Percentiles rank a stretch among this genome's conserved stretches.
Conservation (phyloP, 2,113 vertebrate species). For the Scalopus aquaticus region DNA sequence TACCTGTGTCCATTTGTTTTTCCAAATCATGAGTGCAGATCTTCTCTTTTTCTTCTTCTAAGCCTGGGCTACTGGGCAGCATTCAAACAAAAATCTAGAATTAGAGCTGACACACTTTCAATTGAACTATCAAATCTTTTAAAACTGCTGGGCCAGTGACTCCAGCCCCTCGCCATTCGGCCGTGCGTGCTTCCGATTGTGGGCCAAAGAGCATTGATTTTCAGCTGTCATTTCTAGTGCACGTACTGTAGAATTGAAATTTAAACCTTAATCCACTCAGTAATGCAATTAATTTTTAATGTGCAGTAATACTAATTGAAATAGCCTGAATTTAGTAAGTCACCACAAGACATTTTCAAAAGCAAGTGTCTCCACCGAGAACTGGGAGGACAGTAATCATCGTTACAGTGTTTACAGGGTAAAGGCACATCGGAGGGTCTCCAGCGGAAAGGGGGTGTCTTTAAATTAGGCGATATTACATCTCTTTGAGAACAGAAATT, state of each 20-base stretch:
- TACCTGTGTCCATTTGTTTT: slow-evolving; percentile 51
- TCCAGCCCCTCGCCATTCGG: slow-evolving; percentile 73
- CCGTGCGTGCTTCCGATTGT: slow-evolving; percentile 80
- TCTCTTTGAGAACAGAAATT: slow-evolving; percentile 69
- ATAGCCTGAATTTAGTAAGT: slow-evolving; percentile 93
- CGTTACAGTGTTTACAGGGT: slow-evolving; percentile 85
- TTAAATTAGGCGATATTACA: slow-evolving; percentile 73
- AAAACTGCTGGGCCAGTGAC: slow-evolving; percentile 78
- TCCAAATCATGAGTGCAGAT: slow-evolving; percentile 51
- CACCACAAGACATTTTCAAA: slow-evolving; percentile 92
- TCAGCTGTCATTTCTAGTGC: slow-evolving; percentile 91
- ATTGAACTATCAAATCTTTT: slow-evolving; percentile 82
- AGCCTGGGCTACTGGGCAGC: slow-evolving; percentile 47
- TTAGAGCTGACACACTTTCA: slow-evolving; percentile 82
- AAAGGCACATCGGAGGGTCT: slow-evolving; percentile 74
- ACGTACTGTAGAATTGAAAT: slow-evolving; percentile 90
- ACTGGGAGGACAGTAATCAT: slow-evolving; percentile 92
- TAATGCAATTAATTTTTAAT: slow-evolving; percentile 98
- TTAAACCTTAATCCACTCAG: slow-evolving; percentile 94
- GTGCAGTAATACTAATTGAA: slow-evolving; percentile 98
- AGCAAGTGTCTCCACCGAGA: slow-evolving; percentile 91
- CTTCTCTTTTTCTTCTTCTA: slow-evolving; percentile 58
- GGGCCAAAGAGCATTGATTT: slow-evolving; percentile 88
- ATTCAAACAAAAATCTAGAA: slow-evolving; percentile 75
- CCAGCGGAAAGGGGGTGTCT: slow-evolving; percentile 69